Base-by-base conservation (phyloP, 1,140 invertebrate genomes). In the Sycophila sp. region DNA sequence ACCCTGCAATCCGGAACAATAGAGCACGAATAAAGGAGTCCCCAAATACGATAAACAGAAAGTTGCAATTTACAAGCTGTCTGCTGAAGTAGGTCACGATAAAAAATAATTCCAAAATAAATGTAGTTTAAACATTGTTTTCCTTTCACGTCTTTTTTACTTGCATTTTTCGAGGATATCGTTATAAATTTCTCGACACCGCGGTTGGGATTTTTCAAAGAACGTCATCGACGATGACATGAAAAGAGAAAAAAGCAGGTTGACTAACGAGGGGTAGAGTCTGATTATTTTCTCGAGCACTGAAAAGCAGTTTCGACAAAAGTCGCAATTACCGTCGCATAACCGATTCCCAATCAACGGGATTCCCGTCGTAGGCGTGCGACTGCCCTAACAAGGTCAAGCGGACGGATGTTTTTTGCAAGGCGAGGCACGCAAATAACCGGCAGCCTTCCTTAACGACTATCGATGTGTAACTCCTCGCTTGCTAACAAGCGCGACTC, bases 401-500 rank as follows among this genome's bases (percentile, higher is more conserved):
- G 38, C 13, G 38, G 4, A 8, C 8, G 11, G 49, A 1, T 19
- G 30, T 32, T 55, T 55, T 55, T 32, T n/a, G n/a, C 51, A 55
- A 55, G n/a, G 28, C 6, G 24, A 7, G 8, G 15, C 2, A 42
- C 40, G 1, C 6, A n/a, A 1, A 19, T 45, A n/a, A n/a, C 15
- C 8, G 15, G 2, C 19, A 11, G 32, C 28, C 17, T 30, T 62
- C 26, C 40, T 47, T 62, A 62, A 63, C 10, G 30, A 63, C 42
- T 49, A 49, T 63, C 60, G 60, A 49, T 49, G n/a, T 49, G 34
- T 49, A 45, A 15, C 45, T 49, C 13, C 2, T 15, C 38, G 15
- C 6, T 30, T 30, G 60, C 45, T 49, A 63, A 63, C 60, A 45
- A 63, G 45, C 30, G 19, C 34, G 49, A 34, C n/a, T 15, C 59